Percentiles rank a stretch among this genome's conserved stretches.
These are phyloP conservation scores for Eilema griseolum DNA, from an alignment of 2,888 invertebrate genomes.

Conservation along the genomic window DNA sequence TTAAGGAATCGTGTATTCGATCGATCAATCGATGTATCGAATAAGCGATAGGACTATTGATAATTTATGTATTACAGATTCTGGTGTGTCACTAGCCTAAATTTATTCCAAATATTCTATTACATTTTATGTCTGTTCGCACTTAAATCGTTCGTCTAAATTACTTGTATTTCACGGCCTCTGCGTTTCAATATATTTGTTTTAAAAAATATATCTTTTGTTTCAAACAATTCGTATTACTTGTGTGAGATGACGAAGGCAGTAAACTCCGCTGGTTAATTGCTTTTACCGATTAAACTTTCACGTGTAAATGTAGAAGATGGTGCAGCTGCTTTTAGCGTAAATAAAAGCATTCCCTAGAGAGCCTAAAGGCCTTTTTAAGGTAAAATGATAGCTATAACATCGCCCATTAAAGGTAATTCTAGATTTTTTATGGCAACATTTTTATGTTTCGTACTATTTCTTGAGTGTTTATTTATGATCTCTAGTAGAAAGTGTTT, in stretches of 20 bases:
- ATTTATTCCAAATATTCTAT: conserved; percentile 9
- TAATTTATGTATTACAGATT: not conserved
- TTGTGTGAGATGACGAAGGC: not conserved
- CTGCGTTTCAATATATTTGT: conserved; percentile 15
- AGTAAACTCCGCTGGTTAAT: conserved; percentile 13
- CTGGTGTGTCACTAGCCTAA: not conserved
- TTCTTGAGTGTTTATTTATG: not conserved
- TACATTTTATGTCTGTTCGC: conserved; percentile 33
- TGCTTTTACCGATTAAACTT: conserved; percentile 18
- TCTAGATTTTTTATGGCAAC: not conserved
- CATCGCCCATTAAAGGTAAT: not conserved
- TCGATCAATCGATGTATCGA: not conserved
- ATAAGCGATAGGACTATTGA: not conserved
- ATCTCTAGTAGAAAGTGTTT: not conserved
- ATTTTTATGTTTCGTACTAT: not conserved
- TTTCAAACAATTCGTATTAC: not conserved
- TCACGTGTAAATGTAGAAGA: conserved; percentile 8
- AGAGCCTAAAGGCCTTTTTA: not conserved
- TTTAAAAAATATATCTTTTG: conserved; percentile 7
- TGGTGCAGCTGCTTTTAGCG: conserved; percentile 12
- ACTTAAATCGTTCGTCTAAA: conserved; percentile 39
- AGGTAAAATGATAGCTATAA: conserved; percentile 12
- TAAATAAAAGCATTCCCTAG: not conserved
- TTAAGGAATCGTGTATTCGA: too few species aligned
- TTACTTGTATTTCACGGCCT: conserved; percentile 20